Evolutionary conservation across 1,140 invertebrate genomes (phyloP).

Genomic region (Diploscapter pachys): DNA sequence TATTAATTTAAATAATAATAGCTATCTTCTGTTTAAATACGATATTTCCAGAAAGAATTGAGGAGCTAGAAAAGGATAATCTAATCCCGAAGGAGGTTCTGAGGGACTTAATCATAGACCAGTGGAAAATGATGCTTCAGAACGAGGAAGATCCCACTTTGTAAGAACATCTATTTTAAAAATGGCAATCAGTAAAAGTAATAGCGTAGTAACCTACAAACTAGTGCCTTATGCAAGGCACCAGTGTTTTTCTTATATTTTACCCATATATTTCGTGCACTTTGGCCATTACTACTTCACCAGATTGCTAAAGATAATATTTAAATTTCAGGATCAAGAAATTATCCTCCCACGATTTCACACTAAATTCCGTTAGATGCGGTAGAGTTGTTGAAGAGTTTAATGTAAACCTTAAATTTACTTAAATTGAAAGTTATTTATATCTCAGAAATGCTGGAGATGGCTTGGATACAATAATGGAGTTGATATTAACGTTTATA

Average conservation of each 20-base stretch:
- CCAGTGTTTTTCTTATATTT: background rate
- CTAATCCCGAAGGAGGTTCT: constrained; percentile 9
- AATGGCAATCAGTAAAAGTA: no score
- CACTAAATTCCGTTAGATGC: background rate
- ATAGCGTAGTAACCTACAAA: no score
- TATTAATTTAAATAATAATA: no score
- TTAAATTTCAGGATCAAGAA: background rate
- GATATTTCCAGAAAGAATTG: constrained; percentile 1
- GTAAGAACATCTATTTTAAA: background rate
- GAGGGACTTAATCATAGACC: constrained; percentile 1
- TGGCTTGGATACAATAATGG: constrained; percentile 10
- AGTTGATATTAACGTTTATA: background rate
- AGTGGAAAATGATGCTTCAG: constrained; percentile 3
- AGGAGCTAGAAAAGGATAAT: constrained; percentile 1
- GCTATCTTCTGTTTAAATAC: background rate
- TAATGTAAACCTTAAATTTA: background rate
- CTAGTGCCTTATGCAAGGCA: no score
- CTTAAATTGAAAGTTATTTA: background rate
- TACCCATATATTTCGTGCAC: background rate
- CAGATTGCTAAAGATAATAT: background rate
- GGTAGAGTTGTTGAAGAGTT: constrained; percentile 1
- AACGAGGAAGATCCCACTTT: constrained; percentile 9
- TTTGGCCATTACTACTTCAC: no score
- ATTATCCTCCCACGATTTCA: constrained; percentile 4
- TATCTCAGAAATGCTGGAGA: constrained; percentile 10